Evolutionary conservation across 2,113 vertebrate genomes (phyloP), one percentile per base, ranked within the genome.

Genomic region (Andinoacara biseriatus): DNA sequence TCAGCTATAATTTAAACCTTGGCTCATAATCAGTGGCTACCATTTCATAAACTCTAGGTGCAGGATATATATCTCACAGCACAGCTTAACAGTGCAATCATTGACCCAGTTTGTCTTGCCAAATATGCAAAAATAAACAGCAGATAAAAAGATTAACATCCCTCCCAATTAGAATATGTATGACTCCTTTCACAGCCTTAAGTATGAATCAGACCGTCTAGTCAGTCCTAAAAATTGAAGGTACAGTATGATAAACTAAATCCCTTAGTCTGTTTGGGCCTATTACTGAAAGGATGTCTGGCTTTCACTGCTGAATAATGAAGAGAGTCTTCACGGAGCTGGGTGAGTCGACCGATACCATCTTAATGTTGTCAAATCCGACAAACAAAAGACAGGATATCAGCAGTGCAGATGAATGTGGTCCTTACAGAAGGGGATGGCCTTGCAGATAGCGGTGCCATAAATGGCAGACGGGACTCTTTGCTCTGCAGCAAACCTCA

Each of bases 341-440:
- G 82, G 56, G 85, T 59, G 1, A 86, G 83, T 52, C 74, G 40
- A 76, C 82, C 65, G 89, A 94, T 91, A 86, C 65, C 4, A 93
- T 94, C 93, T 85, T 86, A 92, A 91, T 89, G 78, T 92, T 90
- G 85, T 91, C 87, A 91, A 91, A 89, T 84, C 75, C 62, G 7
- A 83, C 82, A 81, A 89, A 92, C 86, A 90, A 94, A 84, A 80
- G 83, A 29, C 59, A 56, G 24, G 74, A 62, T 86, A 83, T 88
- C 88, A 84, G 77, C 8, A 2, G 61, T 1, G 67, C 76, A 76
- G 80, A 87, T 82, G 78, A 84, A 87, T 40, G 67, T 58, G 60
- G 80, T 72, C 20, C 35, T 78, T 59, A 7, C 46, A 58, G 60
- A 35, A 80, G 57, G 10, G 81, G 78, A 80, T 29, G 85, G 54